Conservation (phyloP, 1,140 invertebrate genomes). For the Drosophila mojavensis region DNA sequence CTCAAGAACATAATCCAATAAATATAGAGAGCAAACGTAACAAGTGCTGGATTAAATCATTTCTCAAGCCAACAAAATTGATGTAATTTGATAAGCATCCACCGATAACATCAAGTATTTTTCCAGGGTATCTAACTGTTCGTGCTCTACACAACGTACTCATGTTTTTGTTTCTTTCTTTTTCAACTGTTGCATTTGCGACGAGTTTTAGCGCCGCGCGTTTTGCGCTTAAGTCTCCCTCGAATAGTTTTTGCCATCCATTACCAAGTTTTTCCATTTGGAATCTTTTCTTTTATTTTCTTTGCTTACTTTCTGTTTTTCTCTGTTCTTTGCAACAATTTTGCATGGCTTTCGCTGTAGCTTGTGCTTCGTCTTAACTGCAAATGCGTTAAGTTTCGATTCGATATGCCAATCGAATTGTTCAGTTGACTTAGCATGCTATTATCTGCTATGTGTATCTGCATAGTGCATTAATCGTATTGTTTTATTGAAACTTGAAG, state of each 20-base stretch:
- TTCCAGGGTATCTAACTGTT: conserved; percentile 1
- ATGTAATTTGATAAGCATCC: too few relatives aligned
- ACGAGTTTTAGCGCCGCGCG: conserved; percentile 16
- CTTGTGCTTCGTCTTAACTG: conserved; percentile 39
- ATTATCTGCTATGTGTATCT: not conserved
- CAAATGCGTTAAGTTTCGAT: conserved; percentile 18
- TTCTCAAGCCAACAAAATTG: too few relatives aligned
- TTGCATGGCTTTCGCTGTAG: conserved; percentile 49
- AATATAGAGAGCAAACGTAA: too few relatives aligned
- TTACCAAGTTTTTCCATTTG: conserved; percentile 21
- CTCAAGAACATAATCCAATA: too few relatives aligned
- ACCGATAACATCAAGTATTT: too few relatives aligned
- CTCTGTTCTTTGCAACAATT: conserved; percentile 46
- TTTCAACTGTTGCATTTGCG: conserved; percentile 36
- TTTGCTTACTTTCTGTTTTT: not conserved
- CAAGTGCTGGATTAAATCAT: too few relatives aligned
- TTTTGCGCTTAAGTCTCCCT: conserved; percentile 4
- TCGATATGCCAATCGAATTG: conserved; percentile 34
- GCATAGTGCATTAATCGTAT: not conserved
- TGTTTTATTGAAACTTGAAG: not conserved
- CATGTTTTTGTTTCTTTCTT: not conserved
- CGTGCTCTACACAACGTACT: not conserved
- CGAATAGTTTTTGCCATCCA: conserved; percentile 25
- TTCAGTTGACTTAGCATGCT: conserved; percentile 9
- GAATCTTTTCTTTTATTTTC: conserved; percentile 10